phyloP scores from a whole-genome alignment of 2,888 invertebrate species.

The Drosophila hamatofila region DNA sequence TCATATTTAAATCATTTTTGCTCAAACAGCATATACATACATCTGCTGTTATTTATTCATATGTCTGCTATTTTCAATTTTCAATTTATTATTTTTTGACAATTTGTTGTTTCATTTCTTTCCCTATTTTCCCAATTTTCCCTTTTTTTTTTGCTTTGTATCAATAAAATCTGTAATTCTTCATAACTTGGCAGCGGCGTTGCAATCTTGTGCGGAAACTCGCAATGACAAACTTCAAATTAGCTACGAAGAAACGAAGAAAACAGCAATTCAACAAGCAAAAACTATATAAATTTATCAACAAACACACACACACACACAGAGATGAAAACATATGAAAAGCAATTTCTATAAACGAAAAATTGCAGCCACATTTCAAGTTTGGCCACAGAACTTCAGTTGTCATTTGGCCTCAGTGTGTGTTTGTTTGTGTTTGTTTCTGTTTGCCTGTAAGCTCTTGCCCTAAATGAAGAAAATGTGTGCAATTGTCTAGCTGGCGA shows the following conservation, averaged over 20 bases:
- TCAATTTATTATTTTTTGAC: slow-evolving; percentile 25
- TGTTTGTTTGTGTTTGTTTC: neutral
- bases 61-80: neutral
- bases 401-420: slow-evolving; percentile 41
- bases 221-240: slow-evolving; percentile 66
- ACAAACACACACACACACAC: slow-evolving; percentile 5
- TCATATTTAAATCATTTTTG: slow-evolving; percentile 9
- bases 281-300: slow-evolving; percentile 48
- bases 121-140: no score
- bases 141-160: neutral
- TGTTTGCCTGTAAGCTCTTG: slow-evolving; percentile 1
- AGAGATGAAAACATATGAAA: slow-evolving; percentile 34
- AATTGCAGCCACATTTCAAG: slow-evolving; percentile 60
- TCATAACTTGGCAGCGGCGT: slow-evolving; percentile 20
- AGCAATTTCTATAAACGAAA: slow-evolving; percentile 64
- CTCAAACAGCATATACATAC: neutral
- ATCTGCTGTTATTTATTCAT: slow-evolving; percentile 1
- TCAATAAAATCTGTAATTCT: slow-evolving; percentile 29
- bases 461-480: slow-evolving; percentile 25
- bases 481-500: slow-evolving; percentile 18
- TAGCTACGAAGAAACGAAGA: slow-evolving; percentile 54
- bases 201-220: slow-evolving; percentile 16
- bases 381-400: slow-evolving; percentile 55
- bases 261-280: slow-evolving; percentile 39
- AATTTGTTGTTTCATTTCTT: neutral